A percentile compares a stretch with the other conserved stretches of the same genome.
phyloP scores from a whole-genome alignment of 1,140 invertebrate species.

The Pseudomyrmex concolor region DNA sequence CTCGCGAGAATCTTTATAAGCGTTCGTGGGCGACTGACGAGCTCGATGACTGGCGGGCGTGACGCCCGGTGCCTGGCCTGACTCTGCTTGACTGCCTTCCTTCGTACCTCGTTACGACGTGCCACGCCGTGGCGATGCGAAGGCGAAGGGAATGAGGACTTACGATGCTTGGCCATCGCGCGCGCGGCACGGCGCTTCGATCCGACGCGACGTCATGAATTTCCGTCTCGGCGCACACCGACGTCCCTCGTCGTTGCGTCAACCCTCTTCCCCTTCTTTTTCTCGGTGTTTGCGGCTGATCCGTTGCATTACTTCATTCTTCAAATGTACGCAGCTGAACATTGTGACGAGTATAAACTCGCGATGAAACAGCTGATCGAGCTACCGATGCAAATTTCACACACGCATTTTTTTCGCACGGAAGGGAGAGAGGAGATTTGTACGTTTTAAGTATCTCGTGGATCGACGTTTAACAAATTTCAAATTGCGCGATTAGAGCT shows the following conservation, averaged over 20 bases:
- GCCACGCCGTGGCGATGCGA: conserved; percentile 66
- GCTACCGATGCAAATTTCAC: too few species aligned
- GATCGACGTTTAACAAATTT: not conserved
- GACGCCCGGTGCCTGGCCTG: conserved; percentile 73
- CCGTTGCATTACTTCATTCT: conserved; percentile 33
- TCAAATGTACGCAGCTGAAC: not conserved
- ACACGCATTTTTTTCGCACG: not conserved
- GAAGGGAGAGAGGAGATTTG: not conserved
- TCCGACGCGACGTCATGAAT: conserved; percentile 73
- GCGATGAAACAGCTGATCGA: not conserved
- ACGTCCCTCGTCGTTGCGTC: conserved; percentile 27
- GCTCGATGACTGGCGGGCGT: conserved; percentile 80
- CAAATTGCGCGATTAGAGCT: not conserved
- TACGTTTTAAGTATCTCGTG: not conserved
- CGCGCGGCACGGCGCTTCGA: conserved; percentile 67
- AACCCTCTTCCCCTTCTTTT: conserved; percentile 28
- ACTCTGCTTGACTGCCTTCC: conserved; percentile 71
- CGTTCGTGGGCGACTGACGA: conserved; percentile 79
- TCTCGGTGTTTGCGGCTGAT: conserved; percentile 48
- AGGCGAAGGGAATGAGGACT: conserved; percentile 65
- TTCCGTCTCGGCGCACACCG: conserved; percentile 63
- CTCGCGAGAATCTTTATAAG: conserved; percentile 78
- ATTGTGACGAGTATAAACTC: not conserved
- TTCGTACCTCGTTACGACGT: conserved; percentile 74
- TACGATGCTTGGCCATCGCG: conserved; percentile 72